Conservation (phyloP, 2,113 vertebrate species). For the Oostethus manadensis region DNA sequence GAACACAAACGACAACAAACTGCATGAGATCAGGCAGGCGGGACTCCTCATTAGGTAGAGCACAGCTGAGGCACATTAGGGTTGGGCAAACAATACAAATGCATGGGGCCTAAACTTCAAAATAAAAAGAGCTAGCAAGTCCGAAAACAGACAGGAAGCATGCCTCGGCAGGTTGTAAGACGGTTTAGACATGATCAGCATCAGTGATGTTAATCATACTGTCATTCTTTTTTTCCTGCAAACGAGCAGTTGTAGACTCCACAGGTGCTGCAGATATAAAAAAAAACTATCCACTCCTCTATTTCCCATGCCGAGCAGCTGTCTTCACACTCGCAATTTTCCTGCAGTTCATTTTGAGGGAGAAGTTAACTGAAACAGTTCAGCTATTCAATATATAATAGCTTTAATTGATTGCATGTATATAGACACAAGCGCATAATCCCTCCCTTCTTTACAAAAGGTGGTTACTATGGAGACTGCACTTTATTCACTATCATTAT, state of each 20-base stretch:
- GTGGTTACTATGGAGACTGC: not conserved
- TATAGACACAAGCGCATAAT: not conserved
- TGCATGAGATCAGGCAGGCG: not conserved
- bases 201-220: constrained; percentile 21
- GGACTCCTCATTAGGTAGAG: not conserved
- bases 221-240: constrained; percentile 21
- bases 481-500: constrained; percentile 13
- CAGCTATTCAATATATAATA: constrained; percentile 1
- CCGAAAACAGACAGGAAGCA: not conserved
- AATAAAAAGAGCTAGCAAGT: not conserved
- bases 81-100: not conserved
- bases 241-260: constrained; percentile 15
- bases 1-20: too few species aligned
- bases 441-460: constrained; percentile 2
- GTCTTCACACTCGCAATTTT: constrained; percentile 1
- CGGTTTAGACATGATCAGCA: constrained; percentile 1
- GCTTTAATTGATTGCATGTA: constrained; percentile 1
- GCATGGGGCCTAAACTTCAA: not conserved
- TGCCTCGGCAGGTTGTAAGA: too few species aligned
- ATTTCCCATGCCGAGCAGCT: constrained; percentile 18
- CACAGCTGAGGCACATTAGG: not conserved
- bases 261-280: constrained; percentile 7
- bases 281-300: constrained; percentile 20
- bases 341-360: constrained; percentile 9
- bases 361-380: constrained; percentile 10